Percentiles rank a stretch among this genome's conserved stretches.
These are phyloP conservation scores for Sebastes minor DNA, from an alignment of 2,797 vertebrate species.

Conservation along the genomic window DNA sequence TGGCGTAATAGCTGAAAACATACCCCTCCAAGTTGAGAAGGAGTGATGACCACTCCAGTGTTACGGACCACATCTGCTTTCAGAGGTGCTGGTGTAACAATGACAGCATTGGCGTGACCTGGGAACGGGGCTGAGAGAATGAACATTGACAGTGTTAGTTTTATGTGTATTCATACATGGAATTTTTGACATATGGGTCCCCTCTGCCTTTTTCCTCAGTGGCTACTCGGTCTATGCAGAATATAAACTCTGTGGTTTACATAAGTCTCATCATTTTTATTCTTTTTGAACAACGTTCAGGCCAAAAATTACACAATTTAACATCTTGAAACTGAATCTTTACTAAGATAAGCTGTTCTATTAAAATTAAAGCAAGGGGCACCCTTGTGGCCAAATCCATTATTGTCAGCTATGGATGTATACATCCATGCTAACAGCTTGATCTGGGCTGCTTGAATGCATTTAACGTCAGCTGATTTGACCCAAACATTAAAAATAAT, in stretches of 20 bases:
- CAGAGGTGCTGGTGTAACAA: constrained; percentile 88
- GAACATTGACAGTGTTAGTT: background rate
- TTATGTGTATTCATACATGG: background rate
- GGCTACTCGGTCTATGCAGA: background rate
- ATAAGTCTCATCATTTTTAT: background rate
- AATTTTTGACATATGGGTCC: background rate
- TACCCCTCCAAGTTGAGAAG: constrained; percentile 88
- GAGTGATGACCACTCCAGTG: constrained; percentile 86
- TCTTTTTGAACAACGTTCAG: background rate
- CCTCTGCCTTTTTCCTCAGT: background rate
- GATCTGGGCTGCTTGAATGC: too few species aligned
- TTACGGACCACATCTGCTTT: constrained; percentile 88
- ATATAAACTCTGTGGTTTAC: background rate
- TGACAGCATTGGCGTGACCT: constrained; percentile 87
- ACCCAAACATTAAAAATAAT: too few species aligned
- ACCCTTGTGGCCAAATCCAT: background rate
- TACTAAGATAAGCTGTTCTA: background rate
- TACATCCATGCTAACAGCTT: too few species aligned
- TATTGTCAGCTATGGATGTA: too few species aligned
- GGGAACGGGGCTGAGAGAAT: constrained; percentile 83
- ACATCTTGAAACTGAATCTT: background rate
- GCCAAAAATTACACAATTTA: background rate
- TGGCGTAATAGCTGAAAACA: constrained; percentile 31
- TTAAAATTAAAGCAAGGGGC: background rate
- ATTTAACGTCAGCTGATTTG: too few species aligned